Evolutionary conservation across 2,113 vertebrate species (phyloP), one percentile per base, ranked within the genome.

Genomic region (Todiramphus saurophagus): DNA sequence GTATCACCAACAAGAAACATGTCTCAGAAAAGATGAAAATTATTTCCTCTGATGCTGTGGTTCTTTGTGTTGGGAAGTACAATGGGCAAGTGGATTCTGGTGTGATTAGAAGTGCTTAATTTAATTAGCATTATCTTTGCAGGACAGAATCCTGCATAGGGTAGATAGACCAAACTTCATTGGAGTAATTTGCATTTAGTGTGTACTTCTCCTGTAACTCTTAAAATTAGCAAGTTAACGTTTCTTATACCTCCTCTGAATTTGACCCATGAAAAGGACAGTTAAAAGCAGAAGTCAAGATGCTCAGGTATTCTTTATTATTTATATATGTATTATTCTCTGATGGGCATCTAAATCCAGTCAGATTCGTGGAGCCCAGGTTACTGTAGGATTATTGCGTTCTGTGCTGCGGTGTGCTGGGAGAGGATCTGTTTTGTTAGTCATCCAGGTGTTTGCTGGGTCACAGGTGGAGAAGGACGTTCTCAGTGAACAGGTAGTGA

Each of bases 351-450:
- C 83, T 39, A 81, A 19, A 23, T 81, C 16, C 17, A 18, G 16
- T 55, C 39, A 81, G 17, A 24, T 66, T 59, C 2, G 4, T 63
- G 59, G 24, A 69, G 9, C 19, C 20, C 27, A 33, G 78, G 12
- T 50, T 89, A 30, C 31, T 0, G 0, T 3, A 51, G 16, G 13
- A 64, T 5, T 75, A 31, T 58, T 19, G 46, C 27, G 16, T 0
- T 0, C 28, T 85, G 21, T 67, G 43, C 41, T 80, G 10, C 24
- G 35, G 15, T 6, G 25, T 77, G 6, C 12, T 68, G 19, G 18
- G 55, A 80, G 7, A 73, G 31, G 81, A 88, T 67, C 12, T 73
- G n/a, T 48, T 21, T 30, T 10, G 11, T 25, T 25, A 18, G 21
- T 62, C 17, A n/a, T 48, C 28, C 55, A 77, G 11, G 31, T 35